A percentile compares a stretch with the other conserved stretches of the same genome.
Conservation (phyloP, 1,140 invertebrate species). For the Arion vulgaris region DNA sequence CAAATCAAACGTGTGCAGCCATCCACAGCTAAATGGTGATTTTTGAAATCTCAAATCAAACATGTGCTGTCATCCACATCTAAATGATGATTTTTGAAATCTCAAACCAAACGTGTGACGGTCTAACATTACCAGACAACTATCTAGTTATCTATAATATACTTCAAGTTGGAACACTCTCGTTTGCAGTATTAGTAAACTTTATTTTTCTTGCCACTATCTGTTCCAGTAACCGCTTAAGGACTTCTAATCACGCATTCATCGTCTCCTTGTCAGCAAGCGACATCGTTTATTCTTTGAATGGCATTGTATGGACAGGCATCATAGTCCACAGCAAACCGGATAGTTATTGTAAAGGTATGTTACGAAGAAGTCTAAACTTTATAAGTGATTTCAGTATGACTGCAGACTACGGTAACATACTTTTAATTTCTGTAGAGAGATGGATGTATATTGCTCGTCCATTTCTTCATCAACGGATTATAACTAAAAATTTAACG, state of each 20-base stretch:
- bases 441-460: neutral
- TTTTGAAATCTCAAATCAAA: too few species aligned
- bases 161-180: too few species aligned
- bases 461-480: neutral
- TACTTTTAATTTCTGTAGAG: neutral
- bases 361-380: neutral
- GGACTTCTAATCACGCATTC: neutral
- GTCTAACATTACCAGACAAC: too few species aligned
- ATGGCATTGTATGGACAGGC: neutral
- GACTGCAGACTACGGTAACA: neutral
- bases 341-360: neutral
- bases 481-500: neutral
- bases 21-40: too few species aligned
- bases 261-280: neutral
- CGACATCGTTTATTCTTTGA: neutral
- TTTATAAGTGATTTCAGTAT: neutral
- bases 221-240: neutral
- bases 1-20: too few species aligned
- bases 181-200: neutral
- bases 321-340: neutral
- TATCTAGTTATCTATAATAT: too few species aligned
- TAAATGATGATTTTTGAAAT: too few species aligned
- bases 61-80: too few species aligned
- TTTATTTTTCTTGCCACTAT: neutral
- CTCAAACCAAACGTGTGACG: too few species aligned